Percentiles rank a stretch among this genome's conserved stretches.
Evolutionary conservation across 1,140 invertebrate genomes (phyloP).

Genomic region (Limonius californicus): DNA sequence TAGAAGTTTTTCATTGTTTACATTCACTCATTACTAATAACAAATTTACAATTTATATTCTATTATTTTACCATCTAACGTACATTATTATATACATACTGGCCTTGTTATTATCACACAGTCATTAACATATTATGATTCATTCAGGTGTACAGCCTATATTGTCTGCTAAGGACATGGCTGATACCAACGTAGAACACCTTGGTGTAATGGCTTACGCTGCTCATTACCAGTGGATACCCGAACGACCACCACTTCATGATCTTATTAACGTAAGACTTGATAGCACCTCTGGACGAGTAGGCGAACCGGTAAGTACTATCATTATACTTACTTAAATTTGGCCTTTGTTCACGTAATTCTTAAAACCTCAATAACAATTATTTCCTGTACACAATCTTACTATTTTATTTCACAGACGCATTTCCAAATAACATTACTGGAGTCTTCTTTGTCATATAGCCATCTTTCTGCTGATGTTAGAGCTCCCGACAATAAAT

Average conservation of each 20-base stretch:
- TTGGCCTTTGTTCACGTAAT: neutral
- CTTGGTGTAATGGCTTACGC: constrained; percentile 95
- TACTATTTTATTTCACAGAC: constrained; percentile 60
- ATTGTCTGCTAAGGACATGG: constrained; percentile 88
- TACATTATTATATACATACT: too few relatives aligned
- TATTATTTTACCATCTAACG: too few relatives aligned
- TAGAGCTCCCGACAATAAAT: constrained; percentile 46
- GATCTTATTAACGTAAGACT: constrained; percentile 72
- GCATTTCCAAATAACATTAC: constrained; percentile 73
- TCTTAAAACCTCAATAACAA: neutral
- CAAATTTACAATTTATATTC: too few relatives aligned
- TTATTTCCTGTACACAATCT: neutral
- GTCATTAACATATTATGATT: neutral
- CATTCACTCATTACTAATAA: too few relatives aligned
- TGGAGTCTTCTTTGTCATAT: constrained; percentile 72
- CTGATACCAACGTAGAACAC: constrained; percentile 90
- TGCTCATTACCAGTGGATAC: constrained; percentile 83
- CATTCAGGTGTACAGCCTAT: constrained; percentile 77
- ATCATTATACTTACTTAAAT: neutral
- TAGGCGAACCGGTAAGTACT: constrained; percentile 72
- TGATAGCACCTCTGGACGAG: constrained; percentile 75
- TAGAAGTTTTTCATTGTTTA: too few relatives aligned
- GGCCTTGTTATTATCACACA: neutral
- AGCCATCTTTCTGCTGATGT: constrained; percentile 79
- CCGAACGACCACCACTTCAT: constrained; percentile 73